Conservation (phyloP, 1,140 invertebrate genomes). For the Xylocopa sonorina region DNA sequence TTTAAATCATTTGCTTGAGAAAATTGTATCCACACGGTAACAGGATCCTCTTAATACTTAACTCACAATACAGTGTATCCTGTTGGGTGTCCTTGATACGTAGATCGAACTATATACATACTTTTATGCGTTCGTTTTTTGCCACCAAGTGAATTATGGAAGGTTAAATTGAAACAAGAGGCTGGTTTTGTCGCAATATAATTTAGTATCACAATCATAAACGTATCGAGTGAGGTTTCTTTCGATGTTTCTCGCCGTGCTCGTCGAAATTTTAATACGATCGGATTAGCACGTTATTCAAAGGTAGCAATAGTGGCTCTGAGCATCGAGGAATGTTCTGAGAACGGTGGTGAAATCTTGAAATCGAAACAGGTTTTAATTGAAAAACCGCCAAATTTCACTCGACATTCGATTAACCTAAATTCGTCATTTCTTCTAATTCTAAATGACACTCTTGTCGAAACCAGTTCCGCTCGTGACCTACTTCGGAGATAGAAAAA, state of each 20-base stretch:
- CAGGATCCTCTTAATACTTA: too few species aligned
- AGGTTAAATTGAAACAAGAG: too few species aligned
- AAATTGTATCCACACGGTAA: too few species aligned
- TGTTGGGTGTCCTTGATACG: not conserved
- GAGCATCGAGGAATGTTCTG: not conserved
- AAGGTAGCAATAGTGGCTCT: not conserved
- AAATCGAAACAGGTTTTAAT: slow-evolving; percentile 18
- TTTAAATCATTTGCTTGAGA: too few species aligned
- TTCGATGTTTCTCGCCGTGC: not conserved
- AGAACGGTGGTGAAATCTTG: not conserved
- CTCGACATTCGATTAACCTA: slow-evolving; percentile 1
- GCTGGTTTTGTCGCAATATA: not conserved
- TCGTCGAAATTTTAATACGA: not conserved
- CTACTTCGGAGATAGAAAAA: not conserved
- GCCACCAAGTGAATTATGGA: not conserved
- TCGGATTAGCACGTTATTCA: not conserved
- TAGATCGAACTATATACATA: not conserved
- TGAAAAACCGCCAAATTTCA: slow-evolving; percentile 8
- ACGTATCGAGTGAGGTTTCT: not conserved
- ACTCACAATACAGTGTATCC: not conserved
- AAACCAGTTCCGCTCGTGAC: not conserved
- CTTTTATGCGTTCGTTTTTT: too few species aligned
- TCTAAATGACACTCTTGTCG: not conserved
- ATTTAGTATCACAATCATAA: not conserved
- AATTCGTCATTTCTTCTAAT: not conserved